Conservation (phyloP, 1,140 invertebrate species). For the Pteromalus puparum region DNA sequence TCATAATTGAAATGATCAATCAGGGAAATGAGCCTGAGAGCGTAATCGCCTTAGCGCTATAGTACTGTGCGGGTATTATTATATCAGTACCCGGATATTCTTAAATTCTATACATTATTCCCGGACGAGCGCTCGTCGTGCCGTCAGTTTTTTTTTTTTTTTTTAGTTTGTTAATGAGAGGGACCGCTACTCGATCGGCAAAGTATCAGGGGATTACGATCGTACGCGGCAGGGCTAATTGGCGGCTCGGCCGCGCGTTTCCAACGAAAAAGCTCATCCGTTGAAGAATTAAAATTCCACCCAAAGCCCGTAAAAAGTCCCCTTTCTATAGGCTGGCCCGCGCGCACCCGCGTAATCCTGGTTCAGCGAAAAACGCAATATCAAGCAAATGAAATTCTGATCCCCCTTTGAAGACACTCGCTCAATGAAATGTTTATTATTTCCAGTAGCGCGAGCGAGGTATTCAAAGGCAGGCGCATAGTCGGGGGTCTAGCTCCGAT, state of each 20-base stretch:
- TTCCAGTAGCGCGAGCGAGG: neutral
- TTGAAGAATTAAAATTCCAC: neutral
- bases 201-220: neutral
- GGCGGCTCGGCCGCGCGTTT: neutral
- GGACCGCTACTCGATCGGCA: neutral
- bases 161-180: neutral
- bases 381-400: constrained; percentile 1
- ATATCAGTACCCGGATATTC: neutral
- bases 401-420: neutral
- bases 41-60: constrained; percentile 34
- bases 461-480: neutral
- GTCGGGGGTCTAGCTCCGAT: neutral
- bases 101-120: too few species aligned
- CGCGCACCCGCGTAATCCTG: neutral
- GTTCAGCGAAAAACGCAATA: neutral
- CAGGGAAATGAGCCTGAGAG: constrained; percentile 14
- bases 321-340: too few species aligned
- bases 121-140: too few species aligned
- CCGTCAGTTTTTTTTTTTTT: neutral
- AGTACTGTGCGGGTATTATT: neutral
- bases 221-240: neutral
- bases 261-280: neutral
- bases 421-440: constrained; percentile 2
- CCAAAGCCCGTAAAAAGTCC: neutral
- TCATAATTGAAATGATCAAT: constrained; percentile 42